Evolutionary conservation across 1,140 invertebrate genomes (phyloP).

Genomic region (Ceratosolen fusciceps): DNA sequence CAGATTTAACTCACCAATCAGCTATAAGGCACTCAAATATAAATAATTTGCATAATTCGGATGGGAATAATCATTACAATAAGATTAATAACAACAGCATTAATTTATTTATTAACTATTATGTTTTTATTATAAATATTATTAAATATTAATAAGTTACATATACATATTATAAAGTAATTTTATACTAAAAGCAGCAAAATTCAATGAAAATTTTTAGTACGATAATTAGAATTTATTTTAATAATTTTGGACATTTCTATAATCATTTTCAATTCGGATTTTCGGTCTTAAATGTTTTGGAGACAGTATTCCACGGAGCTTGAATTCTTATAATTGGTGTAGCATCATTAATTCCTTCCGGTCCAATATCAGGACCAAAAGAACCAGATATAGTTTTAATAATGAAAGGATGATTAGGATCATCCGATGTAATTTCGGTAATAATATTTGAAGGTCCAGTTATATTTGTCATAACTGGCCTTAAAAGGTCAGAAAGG

Average conservation of each 20-base stretch:
- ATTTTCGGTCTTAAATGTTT: background rate
- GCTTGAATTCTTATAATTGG: constrained; percentile 35
- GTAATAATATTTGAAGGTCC: background rate
- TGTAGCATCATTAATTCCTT: no score
- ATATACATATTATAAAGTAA: no score
- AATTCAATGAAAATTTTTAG: no score
- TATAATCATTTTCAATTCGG: background rate
- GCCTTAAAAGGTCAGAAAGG: background rate
- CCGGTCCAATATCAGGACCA: background rate
- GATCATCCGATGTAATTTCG: background rate
- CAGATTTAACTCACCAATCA: no score
- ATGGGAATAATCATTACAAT: no score
- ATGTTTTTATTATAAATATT: no score
- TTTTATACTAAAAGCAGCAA: no score
- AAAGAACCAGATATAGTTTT: background rate
- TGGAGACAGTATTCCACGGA: background rate
- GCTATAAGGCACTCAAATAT: no score
- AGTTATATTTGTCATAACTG: constrained; percentile 6
- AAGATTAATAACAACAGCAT: no score
- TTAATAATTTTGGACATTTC: background rate
- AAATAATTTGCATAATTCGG: no score
- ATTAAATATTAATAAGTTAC: no score
- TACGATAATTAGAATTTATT: background rate
- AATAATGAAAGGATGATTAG: constrained; percentile 14
- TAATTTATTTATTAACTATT: no score